phyloP scores from a whole-genome alignment of 2,797 vertebrate genomes.

The Menidia menidia region DNA sequence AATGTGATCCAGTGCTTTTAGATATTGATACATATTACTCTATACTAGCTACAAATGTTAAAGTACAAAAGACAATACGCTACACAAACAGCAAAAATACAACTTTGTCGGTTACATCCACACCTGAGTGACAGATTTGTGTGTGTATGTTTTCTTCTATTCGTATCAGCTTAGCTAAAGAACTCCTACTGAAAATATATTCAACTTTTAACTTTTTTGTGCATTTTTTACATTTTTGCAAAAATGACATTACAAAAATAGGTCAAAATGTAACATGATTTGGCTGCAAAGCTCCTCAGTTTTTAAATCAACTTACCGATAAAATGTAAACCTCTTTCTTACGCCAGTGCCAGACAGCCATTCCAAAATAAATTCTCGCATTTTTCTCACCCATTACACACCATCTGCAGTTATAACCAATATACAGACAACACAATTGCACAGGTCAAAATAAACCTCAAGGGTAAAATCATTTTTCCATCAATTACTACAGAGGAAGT shows the following conservation, averaged over 20 bases:
- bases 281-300: background rate
- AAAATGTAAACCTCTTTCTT: background rate
- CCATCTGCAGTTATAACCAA: slow-evolving; percentile 23
- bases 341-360: background rate
- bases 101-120: slow-evolving; percentile 2
- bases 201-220: background rate
- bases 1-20: slow-evolving; percentile 24
- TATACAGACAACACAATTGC: slow-evolving; percentile 13
- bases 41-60: slow-evolving; percentile 14
- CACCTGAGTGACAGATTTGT: slow-evolving; percentile 1
- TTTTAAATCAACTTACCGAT: slow-evolving; percentile 10
- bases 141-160: background rate
- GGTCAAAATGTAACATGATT: background rate
- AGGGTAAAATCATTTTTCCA: background rate
- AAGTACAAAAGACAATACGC: slow-evolving; percentile 41
- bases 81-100: slow-evolving; percentile 42
- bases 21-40: slow-evolving; percentile 1
- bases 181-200: slow-evolving; percentile 13
- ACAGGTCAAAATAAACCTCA: slow-evolving; percentile 9
- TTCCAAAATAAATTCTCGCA: background rate
- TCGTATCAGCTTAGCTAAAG: slow-evolving; percentile 2
- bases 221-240: slow-evolving; percentile 1
- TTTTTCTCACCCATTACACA: slow-evolving; percentile 3
- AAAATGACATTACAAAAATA: slow-evolving; percentile 10
- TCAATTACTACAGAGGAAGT: slow-evolving; percentile 1